A percentile compares a stretch with the other conserved stretches of the same genome.
Conservation (phyloP, 2,797 vertebrate species). For the Halcyon badia region DNA sequence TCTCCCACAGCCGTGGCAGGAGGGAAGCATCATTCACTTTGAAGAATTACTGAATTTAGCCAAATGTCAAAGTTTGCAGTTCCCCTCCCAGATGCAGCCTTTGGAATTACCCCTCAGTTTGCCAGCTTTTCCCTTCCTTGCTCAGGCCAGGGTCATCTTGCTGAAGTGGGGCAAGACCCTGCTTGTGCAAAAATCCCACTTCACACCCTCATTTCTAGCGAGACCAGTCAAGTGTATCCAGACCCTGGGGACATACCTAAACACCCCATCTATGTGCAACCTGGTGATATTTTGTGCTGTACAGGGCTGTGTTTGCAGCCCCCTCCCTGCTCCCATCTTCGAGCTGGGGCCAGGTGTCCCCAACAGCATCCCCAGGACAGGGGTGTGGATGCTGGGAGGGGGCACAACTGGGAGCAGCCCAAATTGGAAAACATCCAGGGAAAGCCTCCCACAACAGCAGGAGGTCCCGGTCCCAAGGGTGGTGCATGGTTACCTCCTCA, state of each 20-base stretch:
- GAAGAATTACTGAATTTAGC: background rate
- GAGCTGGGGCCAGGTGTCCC: rapidly evolving
- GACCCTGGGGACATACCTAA: background rate
- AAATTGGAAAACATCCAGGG: background rate
- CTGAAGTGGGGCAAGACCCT: background rate
- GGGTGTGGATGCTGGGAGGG: background rate
- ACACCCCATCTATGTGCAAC: rapidly evolving
- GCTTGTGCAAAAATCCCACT: background rate
- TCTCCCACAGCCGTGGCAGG: background rate
- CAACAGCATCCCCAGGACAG: background rate
- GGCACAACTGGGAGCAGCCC: rapidly evolving
- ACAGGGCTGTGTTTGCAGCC: background rate
- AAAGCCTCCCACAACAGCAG: rapidly evolving
- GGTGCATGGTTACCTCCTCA: rapidly evolving
- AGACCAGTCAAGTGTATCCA: background rate
- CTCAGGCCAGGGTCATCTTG: background rate
- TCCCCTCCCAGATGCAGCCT: rapidly evolving
- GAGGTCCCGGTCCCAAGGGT: rapidly evolving
- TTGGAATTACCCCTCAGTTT: background rate
- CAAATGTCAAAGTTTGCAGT: background rate
- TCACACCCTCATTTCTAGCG: background rate
- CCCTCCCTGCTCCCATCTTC: background rate
- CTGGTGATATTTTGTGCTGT: background rate
- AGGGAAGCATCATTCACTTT: background rate
- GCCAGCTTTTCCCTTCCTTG: background rate